Base-by-base conservation (phyloP, 1,140 invertebrate genomes). In the Rhagoletis zephyria region DNA sequence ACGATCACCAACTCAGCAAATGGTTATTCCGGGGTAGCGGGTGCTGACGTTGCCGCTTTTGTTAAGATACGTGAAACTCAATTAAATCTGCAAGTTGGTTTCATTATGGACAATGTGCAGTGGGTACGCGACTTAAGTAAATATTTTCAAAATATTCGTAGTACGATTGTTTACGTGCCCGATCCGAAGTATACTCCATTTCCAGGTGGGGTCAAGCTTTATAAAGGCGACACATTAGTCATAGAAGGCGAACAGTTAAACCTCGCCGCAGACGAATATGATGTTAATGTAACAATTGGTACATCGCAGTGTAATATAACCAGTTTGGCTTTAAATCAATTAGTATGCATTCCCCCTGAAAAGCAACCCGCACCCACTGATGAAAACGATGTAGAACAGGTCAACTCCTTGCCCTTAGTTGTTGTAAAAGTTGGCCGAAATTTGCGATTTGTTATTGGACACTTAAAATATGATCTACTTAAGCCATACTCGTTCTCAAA, bases 21-120 rank as follows among this genome's bases (percentile, higher is more conserved):
- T 63, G 64, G 87, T 86, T 88, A 86, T 51, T 81, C 63, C 70
- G n/a, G 74, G 65, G 56, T n/a, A 63, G 0, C 60, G 51, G 42
- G 87, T 45, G 85, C 74, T 63, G 91, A 92, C 74, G 88, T 91
- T 3, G 86, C 91, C 0, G 89, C 91, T 6, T 90, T 90, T 89
- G 91, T 91, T 0, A 92, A 92, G 59, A 90, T 92, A 1, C 92
- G 89, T 14, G 94, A 95, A 90, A 94, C 94, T 0, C 95, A 96
- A 89, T 91, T 96, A 64, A 94, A 94, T 64, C 93, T 96, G 87
- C 95, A 95, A 93, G 95, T 99, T 87, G 98, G 97, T 16, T 99
- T 99, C 93, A 94, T 97, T 5, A 99, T 99, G 98, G 98, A 99
- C 90, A 97, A 97, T 93, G 98, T 99, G 0, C 95, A 97, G 90